Conservation (phyloP, 30 jellyfish, hydroid and myxozoan genomes). For the Hydractinia echinata region DNA sequence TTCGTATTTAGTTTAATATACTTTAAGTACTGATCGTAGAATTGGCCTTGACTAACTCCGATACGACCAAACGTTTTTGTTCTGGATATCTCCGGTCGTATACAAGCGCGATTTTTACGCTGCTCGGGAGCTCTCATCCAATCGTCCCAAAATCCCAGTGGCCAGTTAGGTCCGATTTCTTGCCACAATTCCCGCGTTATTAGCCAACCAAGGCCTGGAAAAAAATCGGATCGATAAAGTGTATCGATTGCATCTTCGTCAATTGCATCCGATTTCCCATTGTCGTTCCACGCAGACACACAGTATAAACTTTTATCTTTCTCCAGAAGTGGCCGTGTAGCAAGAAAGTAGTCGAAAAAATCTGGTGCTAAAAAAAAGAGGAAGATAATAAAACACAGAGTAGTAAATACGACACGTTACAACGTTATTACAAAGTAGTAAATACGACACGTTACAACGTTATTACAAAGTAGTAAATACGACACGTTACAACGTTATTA, state of each 20-base stretch:
- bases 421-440: not conserved
- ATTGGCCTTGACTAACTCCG: constrained; percentile 98
- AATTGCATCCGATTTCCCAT: constrained; percentile 86
- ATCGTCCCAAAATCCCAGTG: constrained; percentile 99
- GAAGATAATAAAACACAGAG: not conserved
- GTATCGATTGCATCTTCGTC: constrained; percentile 43
- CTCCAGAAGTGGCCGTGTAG: constrained; percentile 88
- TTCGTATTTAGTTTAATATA: constrained; percentile 56
- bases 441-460: too few species aligned
- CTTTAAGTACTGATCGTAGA: constrained; percentile 82
- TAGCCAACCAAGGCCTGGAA: constrained; percentile 99
- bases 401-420: not conserved
- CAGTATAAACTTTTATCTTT: constrained; percentile 76
- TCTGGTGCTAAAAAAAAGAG: constrained; percentile 80
- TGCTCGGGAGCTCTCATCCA: constrained; percentile 95
- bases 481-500: too few species aligned
- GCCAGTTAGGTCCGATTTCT: constrained; percentile 91
- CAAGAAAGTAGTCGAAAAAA: constrained; percentile 90
- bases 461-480: too few species aligned
- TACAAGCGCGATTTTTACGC: constrained; percentile 82
- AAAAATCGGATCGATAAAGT: constrained; percentile 85
- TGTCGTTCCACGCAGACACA: constrained; percentile 98
- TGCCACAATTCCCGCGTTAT: constrained; percentile 72
- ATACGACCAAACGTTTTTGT: constrained; percentile 95
- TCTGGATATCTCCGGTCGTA: constrained; percentile 89